phyloP scores from a whole-genome alignment of 2,888 invertebrate genomes.

The Drosophila meridionalis region DNA sequence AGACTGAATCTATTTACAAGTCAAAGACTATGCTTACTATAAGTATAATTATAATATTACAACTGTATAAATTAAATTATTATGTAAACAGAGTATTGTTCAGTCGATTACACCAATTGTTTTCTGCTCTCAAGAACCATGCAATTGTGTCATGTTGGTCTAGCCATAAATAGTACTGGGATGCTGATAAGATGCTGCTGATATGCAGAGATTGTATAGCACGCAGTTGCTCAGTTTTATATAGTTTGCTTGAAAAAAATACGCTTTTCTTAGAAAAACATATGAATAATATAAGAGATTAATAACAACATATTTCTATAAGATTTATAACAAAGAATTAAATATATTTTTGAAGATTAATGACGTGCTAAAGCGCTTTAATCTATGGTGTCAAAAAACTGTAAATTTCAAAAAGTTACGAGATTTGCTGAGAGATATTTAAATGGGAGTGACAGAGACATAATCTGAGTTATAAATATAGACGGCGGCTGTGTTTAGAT shows the following conservation, averaged over 20 bases:
- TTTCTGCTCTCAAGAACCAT: background rate
- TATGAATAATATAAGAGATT: background rate
- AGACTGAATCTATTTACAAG: background rate
- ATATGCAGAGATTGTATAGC: background rate
- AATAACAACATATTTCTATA: no score
- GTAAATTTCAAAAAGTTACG: background rate
- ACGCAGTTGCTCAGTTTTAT: background rate
- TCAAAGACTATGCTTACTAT: background rate
- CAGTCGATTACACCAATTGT: background rate
- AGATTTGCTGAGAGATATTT: background rate
- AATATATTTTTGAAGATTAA: background rate
- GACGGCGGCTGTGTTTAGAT: no score
- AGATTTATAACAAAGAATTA: background rate
- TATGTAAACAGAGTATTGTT: background rate
- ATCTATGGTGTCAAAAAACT: background rate
- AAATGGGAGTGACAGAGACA: background rate
- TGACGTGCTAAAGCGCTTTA: background rate
- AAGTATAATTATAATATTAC: background rate
- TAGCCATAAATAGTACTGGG: slow-evolving; percentile 7
- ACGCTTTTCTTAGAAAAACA: background rate
- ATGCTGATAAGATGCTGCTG: slow-evolving; percentile 5
- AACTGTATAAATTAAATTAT: background rate
- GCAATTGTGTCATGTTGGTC: slow-evolving; percentile 1
- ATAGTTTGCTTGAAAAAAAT: background rate
- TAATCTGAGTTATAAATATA: background rate